Evolutionary conservation across 23 tunicate genomes (phyloP).

Genomic region (Ascidia mentula): DNA sequence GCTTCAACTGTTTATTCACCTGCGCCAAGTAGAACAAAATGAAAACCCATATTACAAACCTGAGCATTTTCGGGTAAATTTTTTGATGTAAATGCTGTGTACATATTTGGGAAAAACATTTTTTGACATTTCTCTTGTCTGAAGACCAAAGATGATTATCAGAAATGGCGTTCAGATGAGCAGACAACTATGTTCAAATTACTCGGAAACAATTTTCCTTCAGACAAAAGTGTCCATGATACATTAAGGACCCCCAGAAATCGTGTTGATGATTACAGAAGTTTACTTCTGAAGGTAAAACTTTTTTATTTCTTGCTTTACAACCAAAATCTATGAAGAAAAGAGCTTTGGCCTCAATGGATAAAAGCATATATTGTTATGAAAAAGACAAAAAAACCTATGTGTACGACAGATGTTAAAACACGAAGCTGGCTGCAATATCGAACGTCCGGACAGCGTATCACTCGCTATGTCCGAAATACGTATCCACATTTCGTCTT

Average conservation of each 20-base stretch:
- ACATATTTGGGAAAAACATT: background rate
- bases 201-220: background rate
- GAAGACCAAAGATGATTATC: background rate
- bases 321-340: too few species aligned
- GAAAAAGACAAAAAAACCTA: background rate
- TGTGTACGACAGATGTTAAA: background rate
- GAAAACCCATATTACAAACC: background rate
- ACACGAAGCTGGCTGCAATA: background rate
- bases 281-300: background rate
- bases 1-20: background rate
- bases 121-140: background rate
- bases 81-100: background rate
- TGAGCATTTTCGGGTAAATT: background rate
- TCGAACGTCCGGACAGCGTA: background rate
- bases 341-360: background rate
- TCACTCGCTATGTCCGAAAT: background rate
- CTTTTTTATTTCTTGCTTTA: too few species aligned
- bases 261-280: background rate
- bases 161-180: background rate
- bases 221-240: background rate
- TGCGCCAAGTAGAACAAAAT: background rate
- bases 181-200: background rate
- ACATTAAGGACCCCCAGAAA: background rate
- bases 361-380: background rate
- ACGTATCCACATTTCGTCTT: background rate